These are phyloP conservation scores for Mandrillus leucophaeus DNA, from an alignment of 2,113 vertebrate species.

Conservation along the genomic window DNA sequence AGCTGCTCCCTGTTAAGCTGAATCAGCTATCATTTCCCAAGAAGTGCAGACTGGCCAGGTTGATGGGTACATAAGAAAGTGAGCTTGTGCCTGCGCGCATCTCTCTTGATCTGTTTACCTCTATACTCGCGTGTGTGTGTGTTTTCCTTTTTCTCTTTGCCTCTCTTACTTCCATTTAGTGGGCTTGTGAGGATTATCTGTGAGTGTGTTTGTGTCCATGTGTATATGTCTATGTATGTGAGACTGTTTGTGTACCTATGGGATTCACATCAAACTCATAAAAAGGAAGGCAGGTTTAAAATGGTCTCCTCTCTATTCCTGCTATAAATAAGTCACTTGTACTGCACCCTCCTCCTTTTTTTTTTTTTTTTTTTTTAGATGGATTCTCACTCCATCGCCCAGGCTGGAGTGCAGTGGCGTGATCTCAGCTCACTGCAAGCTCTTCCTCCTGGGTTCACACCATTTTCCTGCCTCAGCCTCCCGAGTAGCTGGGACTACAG, in stretches of 20 bases:
- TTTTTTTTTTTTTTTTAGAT: not conserved
- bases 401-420: too few species aligned
- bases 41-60: not conserved
- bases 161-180: not conserved
- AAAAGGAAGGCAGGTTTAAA: not conserved
- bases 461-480: too few species aligned
- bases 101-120: not conserved
- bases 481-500: too few species aligned
- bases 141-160: not conserved
- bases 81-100: not conserved
- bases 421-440: too few species aligned
- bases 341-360: not conserved
- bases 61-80: not conserved
- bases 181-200: not conserved
- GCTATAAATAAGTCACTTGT: not conserved
- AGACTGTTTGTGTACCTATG: not conserved
- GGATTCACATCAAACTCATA: not conserved
- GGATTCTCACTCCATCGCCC: too few species aligned
- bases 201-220: not conserved
- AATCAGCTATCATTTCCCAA: conserved; percentile 8
- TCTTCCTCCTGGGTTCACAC: too few species aligned
- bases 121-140: not conserved
- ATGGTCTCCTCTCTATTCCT: not conserved
- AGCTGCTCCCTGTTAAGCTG: not conserved
- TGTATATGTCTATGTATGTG: not conserved